Conservation (phyloP, 2,888 invertebrate species). For the Synanthedon andrenaeformis region DNA sequence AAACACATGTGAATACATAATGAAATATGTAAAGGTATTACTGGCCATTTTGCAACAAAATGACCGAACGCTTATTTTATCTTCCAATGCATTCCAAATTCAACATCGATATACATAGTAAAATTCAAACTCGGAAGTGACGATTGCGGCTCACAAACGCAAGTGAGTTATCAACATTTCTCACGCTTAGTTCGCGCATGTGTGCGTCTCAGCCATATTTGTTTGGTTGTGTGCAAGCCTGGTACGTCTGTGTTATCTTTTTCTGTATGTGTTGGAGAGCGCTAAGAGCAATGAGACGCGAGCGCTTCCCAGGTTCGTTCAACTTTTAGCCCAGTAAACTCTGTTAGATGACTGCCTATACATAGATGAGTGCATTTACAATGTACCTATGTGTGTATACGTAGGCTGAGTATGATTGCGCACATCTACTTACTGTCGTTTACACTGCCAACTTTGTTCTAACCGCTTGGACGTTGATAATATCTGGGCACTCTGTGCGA, state of each 20-base stretch:
- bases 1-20: not conserved
- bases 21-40: not conserved
- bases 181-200: conserved; percentile 52
- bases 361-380: conserved; percentile 20
- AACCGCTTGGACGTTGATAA: conserved; percentile 10
- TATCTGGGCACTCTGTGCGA: not conserved
- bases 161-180: conserved; percentile 68
- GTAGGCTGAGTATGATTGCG: conserved; percentile 1
- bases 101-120: too few species aligned
- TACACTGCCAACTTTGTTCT: conserved; percentile 38
- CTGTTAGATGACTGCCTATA: conserved; percentile 39
- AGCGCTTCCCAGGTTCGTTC: conserved; percentile 62
- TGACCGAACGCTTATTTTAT: too few species aligned
- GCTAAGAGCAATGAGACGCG: conserved; percentile 56
- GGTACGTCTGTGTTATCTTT: conserved; percentile 24
- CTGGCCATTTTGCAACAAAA: too few species aligned
- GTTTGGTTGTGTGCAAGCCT: conserved; percentile 27
- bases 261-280: conserved; percentile 38
- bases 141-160: conserved; percentile 50
- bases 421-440: conserved; percentile 15
- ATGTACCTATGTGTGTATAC: not conserved
- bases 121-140: conserved; percentile 63
- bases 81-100: not conserved
- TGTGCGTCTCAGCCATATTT: conserved; percentile 50
- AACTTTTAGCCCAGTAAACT: conserved; percentile 72